Evolutionary conservation across 1,140 invertebrate species (phyloP).

Genomic region (Tribolium madens): DNA sequence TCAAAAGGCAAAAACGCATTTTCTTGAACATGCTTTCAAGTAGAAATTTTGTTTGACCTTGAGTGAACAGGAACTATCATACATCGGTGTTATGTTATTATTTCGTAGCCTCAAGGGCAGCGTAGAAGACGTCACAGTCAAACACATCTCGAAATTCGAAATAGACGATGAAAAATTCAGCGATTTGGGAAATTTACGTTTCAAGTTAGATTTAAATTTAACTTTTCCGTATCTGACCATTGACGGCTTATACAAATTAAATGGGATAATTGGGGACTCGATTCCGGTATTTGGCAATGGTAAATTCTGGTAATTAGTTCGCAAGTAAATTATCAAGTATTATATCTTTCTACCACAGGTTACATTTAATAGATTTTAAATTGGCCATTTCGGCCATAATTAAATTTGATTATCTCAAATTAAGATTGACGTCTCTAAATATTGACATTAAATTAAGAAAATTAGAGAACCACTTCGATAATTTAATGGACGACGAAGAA

Average conservation of each 20-base stretch:
- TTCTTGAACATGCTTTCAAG: too few species aligned
- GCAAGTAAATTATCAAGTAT: not conserved
- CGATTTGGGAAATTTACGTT: slow-evolving; percentile 56
- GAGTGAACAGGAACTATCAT: too few species aligned
- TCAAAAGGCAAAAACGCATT: too few species aligned
- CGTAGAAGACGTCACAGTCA: slow-evolving; percentile 60
- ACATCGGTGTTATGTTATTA: not conserved
- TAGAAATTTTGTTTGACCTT: too few species aligned
- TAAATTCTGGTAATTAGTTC: slow-evolving; percentile 58
- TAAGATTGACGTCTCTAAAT: slow-evolving; percentile 51
- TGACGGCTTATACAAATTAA: slow-evolving; percentile 58
- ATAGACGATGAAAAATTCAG: slow-evolving; percentile 59
- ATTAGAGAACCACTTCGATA: slow-evolving; percentile 62
- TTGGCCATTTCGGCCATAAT: slow-evolving; percentile 55
- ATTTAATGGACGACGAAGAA: slow-evolving; percentile 61
- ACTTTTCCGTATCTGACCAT: slow-evolving; percentile 60
- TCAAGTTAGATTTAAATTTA: slow-evolving; percentile 61
- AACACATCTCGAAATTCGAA: slow-evolving; percentile 62
- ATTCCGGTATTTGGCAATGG: slow-evolving; percentile 60
- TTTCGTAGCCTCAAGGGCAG: slow-evolving; percentile 59
- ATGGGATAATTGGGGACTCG: slow-evolving; percentile 57
- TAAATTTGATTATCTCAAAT: slow-evolving; percentile 52
- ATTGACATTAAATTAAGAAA: slow-evolving; percentile 55
- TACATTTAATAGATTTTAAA: slow-evolving; percentile 54
- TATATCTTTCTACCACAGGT: slow-evolving; percentile 43